These are phyloP conservation scores for Crocuta crocuta DNA, from an alignment of 2,113 vertebrate genomes.

Conservation along the genomic window DNA sequence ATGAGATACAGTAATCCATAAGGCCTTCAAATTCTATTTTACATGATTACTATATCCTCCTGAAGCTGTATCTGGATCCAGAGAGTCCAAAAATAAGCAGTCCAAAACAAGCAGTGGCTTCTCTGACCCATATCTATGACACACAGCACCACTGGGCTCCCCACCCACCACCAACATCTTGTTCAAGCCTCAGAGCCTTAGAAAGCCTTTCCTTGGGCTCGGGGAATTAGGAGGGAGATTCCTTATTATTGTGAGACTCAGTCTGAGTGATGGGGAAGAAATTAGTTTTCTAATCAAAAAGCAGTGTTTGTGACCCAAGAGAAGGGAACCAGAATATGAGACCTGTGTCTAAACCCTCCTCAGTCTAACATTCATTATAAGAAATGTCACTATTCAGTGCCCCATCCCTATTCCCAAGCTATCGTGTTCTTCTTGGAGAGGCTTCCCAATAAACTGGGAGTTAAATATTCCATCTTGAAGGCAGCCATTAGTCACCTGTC, in stretches of 20 bases:
- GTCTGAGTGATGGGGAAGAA: constrained; percentile 36
- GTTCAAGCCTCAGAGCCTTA: constrained; percentile 13
- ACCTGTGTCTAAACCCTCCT: constrained; percentile 4
- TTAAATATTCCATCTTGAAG: constrained; percentile 21
- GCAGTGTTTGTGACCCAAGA: constrained; percentile 32
- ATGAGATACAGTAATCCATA: background rate
- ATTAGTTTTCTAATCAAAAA: constrained; percentile 68
- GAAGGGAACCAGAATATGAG: constrained; percentile 24
- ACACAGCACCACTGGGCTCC: background rate
- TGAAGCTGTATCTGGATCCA: constrained; percentile 41
- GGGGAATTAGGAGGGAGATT: constrained; percentile 52
- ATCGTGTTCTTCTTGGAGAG: constrained; percentile 29
- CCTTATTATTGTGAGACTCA: constrained; percentile 44
- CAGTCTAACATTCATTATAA: background rate
- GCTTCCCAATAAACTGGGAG: background rate
- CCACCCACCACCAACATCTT: constrained; percentile 1
- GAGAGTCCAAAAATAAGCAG: constrained; percentile 43
- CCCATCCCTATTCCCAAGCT: background rate
- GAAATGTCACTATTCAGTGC: background rate
- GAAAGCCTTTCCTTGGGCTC: constrained; percentile 34
- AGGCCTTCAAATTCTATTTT: constrained; percentile 42
- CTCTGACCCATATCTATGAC: background rate
- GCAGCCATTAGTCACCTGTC: background rate
- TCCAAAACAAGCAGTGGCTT: background rate
- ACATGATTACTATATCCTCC: constrained; percentile 23